These are phyloP conservation scores for Pica pica DNA, from an alignment of 2,113 vertebrate species.

Conservation along the genomic window DNA sequence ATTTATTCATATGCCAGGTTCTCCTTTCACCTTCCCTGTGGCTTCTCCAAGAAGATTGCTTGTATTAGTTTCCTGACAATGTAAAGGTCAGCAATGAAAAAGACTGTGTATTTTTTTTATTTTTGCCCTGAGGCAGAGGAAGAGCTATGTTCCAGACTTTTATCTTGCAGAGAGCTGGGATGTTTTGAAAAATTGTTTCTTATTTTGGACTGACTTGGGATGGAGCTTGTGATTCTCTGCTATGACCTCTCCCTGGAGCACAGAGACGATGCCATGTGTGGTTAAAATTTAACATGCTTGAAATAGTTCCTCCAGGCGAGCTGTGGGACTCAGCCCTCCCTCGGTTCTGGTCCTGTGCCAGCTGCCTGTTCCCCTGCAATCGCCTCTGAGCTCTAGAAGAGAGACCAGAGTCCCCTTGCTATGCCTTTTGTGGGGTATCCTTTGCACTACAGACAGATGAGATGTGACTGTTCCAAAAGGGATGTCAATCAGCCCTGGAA, in stretches of 20 bases:
- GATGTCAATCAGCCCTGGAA: fast-evolving
- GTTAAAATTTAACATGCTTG: constrained; percentile 30
- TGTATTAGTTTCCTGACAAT: background rate
- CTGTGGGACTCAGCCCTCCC: constrained; percentile 3
- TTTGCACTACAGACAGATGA: background rate
- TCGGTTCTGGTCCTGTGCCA: background rate
- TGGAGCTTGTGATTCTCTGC: background rate
- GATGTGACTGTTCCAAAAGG: background rate
- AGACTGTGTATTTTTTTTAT: background rate
- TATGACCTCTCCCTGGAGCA: background rate
- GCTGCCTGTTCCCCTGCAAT: background rate
- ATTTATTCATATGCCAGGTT: background rate
- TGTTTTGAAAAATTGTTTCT: constrained; percentile 34
- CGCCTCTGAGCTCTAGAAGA: background rate
- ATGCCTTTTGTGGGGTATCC: background rate
- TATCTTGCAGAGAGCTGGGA: background rate
- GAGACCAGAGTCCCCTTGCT: background rate
- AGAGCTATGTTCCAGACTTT: background rate
- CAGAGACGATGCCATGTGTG: constrained; percentile 36
- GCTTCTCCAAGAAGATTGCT: background rate
- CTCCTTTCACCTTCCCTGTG: background rate
- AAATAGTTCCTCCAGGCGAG: background rate
- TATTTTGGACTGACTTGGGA: constrained; percentile 25
- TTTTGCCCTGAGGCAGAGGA: background rate
- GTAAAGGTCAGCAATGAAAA: background rate